These are phyloP conservation scores for Riparia riparia DNA, from an alignment of 2,113 vertebrate genomes.

Conservation along the genomic window DNA sequence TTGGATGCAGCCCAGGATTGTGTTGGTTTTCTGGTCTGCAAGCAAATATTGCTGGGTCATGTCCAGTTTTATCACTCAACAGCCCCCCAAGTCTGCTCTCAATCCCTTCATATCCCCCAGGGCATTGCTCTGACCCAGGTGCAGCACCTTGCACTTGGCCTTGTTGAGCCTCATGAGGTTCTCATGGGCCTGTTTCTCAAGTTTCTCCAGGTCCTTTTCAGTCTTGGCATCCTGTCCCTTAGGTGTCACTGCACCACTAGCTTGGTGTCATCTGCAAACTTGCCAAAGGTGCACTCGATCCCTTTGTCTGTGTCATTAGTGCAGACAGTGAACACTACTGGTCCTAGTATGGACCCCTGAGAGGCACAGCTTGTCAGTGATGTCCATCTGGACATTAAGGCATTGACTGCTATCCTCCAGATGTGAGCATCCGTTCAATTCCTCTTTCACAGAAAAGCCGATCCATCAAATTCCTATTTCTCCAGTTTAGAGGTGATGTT, in stretches of 20 bases:
- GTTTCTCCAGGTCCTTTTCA: not conserved
- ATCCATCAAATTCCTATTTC: not conserved
- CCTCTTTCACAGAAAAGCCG: not conserved
- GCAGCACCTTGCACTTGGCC: not conserved
- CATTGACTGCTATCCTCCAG: not conserved
- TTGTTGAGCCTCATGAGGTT: not conserved
- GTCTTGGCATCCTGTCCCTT: not conserved
- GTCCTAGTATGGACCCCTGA: not conserved
- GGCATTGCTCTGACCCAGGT: not conserved
- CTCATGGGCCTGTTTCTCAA: not conserved
- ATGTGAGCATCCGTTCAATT: not conserved
- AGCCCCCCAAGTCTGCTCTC: not conserved
- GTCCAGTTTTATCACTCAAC: not conserved
- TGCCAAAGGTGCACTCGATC: accelerated
- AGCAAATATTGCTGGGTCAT: not conserved
- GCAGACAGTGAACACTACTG: not conserved
- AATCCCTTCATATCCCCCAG: not conserved
- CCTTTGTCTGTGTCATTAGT: not conserved
- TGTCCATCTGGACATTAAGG: not conserved
- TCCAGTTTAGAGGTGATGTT: not conserved
- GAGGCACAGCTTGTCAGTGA: not conserved
- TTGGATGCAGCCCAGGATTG: not conserved
- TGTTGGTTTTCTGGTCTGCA: not conserved
- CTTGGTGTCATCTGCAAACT: not conserved
- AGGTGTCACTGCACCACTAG: not conserved